Conservation (phyloP, 2,888 invertebrate genomes). For the Eustalomyia histrio region DNA sequence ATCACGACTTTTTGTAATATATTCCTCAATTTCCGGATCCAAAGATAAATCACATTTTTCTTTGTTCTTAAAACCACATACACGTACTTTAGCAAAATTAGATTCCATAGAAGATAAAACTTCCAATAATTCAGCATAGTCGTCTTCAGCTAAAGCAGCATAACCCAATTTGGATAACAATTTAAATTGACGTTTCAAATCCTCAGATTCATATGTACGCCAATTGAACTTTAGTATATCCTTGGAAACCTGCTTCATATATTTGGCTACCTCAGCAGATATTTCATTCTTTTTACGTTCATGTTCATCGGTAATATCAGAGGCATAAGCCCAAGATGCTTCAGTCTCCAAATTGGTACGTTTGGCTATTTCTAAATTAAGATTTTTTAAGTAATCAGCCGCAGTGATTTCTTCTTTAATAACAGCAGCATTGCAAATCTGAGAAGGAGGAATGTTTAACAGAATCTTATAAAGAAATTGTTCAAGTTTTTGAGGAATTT, state of each 20-base stretch:
- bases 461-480: not conserved
- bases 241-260: slow-evolving; percentile 76
- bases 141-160: slow-evolving; percentile 86
- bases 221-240: slow-evolving; percentile 83
- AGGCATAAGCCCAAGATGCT: slow-evolving; percentile 87
- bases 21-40: slow-evolving; percentile 87
- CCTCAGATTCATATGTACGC: slow-evolving; percentile 85
- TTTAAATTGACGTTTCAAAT: slow-evolving; percentile 87
- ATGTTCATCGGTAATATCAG: slow-evolving; percentile 88
- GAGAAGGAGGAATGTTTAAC: not conserved
- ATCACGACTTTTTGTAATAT: slow-evolving; percentile 85
- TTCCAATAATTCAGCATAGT: slow-evolving; percentile 83
- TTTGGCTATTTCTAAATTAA: slow-evolving; percentile 83
- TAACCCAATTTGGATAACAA: slow-evolving; percentile 86
- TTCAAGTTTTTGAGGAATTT: not conserved
- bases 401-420: slow-evolving; percentile 81
- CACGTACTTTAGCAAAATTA: slow-evolving; percentile 88
- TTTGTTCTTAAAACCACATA: slow-evolving; percentile 85
- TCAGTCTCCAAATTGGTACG: slow-evolving; percentile 82
- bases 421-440: slow-evolving; percentile 70
- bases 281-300: slow-evolving; percentile 80
- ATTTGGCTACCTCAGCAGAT: slow-evolving; percentile 75
- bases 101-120: slow-evolving; percentile 86
- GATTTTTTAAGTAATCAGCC: slow-evolving; percentile 82
- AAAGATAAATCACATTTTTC: slow-evolving; percentile 85